Base-by-base conservation (phyloP, 37 sponge, comb jelly and placozoan genomes). In the Halichondria panicea region DNA sequence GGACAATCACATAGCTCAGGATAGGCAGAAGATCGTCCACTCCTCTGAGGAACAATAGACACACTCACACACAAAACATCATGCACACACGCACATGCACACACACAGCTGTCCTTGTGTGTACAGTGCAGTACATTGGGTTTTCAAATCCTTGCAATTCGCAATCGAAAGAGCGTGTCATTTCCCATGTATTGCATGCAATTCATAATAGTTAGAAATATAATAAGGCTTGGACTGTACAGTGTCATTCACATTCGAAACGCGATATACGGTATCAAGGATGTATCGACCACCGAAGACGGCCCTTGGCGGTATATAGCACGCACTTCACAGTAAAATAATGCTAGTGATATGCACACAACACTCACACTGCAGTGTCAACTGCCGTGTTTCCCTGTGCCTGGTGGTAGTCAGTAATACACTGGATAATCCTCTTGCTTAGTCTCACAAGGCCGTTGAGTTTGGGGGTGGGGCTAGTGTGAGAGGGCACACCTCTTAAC, bases 11-110 rank as follows among this genome's bases (percentile, higher is more conserved):
- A 66, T 84, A 96, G 39, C 80, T 79, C 68, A 96, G n/a, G 25
- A 96, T 88, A 1, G 97, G 97, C 0, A 96, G 91, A 21, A 96
- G 77, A 67, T 96, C 97, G 56, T 96, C 97, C 15, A 85, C 84
- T 35, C 97, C 97, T 43, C 93, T 91, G 52, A 58, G 13, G 36
- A 59, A 75, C 25, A 35, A 56, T 35, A 19, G 8, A 35, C 21
- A 73, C 30, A 32, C 8, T 35, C 35, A 32, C 5, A 24, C 59
- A 57, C 37, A 21, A 18, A 55, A 12, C 5, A 19, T 25, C 11
- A 73, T 5, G 22, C 35, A 66, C 9, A 36, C 11, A 66, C 41
- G 34, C 67, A 66, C 62, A 9, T 36, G 39, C 41, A 11, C 22
- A 59, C 22, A 59, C 21, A 32, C n/a, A n/a, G n/a, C n/a, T n/a